Base-by-base conservation (phyloP, 2,113 vertebrate species). In the Elaphurus davidianus region DNA sequence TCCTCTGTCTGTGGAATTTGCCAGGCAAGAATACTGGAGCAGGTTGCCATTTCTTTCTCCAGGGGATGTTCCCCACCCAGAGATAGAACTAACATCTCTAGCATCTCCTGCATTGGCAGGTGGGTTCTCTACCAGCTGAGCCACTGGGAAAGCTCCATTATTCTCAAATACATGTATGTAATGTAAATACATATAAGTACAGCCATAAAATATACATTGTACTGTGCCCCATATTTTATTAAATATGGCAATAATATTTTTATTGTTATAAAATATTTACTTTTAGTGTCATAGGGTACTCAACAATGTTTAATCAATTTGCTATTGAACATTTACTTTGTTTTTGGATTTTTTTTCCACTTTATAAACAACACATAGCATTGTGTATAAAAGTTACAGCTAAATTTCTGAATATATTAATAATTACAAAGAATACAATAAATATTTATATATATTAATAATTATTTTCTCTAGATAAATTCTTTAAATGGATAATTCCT, bases 221-320 rank as follows among this genome's bases (percentile, higher is more conserved):
- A 95, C 67, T 67, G 7, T 62, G 90, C 33, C 5, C 59, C 40
- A 83, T 78, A 81, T 85, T 95, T 87, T 74, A 33, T 3, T 97
- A 64, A 81, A 47, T 50, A 40, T 50, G 64, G 91, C 27, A 82
- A 47, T 85, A 95, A 90, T 60, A 33, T 9, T 94, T 95, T 91
- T 40, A 79, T 71, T 95, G 21, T 92, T 95, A 97, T 89, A 97
- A 97, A 84, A 79, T 43, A 55, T 57, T 88, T 90, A 71, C 52
- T 52, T 95, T 81, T 25, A 89, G 40, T 62, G 27, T 82, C 33
- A 88, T 9, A 81, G 85, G 59, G 71, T 84, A 78, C 21, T 43
- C 50, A 64, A 60, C 21, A 54, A 59, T 83, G 45, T 89, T 98
- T 93, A 79, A 87, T 74, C 57, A 94, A 30, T 47, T 64, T 92